These are phyloP conservation scores for Eurytemora carolleeae DNA, from an alignment of 1,140 invertebrate species.

Conservation along the genomic window DNA sequence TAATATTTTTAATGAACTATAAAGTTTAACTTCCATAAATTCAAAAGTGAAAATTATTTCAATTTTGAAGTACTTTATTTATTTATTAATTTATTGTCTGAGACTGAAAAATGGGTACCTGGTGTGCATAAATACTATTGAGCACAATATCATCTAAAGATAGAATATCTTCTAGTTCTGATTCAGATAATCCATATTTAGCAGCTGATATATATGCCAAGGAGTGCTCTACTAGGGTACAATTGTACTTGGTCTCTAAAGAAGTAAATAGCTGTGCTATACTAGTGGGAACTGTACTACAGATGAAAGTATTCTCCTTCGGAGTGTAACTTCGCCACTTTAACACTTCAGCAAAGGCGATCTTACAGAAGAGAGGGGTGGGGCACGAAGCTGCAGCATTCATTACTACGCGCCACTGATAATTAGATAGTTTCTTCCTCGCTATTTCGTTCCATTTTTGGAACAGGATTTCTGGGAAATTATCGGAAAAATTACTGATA, in stretches of 20 bases:
- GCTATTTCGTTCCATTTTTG: not conserved
- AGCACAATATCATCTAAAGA: slow-evolving; percentile 11
- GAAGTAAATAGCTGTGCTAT: too few relatives aligned
- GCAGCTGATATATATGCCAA: too few relatives aligned
- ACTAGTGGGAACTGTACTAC: too few relatives aligned
- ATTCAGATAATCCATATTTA: slow-evolving; percentile 7
- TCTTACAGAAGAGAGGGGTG: not conserved
- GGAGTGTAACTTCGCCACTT: too few relatives aligned
- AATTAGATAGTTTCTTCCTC: not conserved
- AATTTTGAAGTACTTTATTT: too few relatives aligned
- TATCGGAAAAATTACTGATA: not conserved
- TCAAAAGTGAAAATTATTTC: too few relatives aligned
- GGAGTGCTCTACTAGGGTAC: too few relatives aligned
- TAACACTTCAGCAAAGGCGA: too few relatives aligned
- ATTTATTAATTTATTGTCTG: too few relatives aligned
- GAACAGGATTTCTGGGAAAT: not conserved
- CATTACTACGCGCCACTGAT: not conserved
- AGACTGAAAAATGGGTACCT: too few relatives aligned
- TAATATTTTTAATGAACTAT: not conserved
- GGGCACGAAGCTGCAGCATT: not conserved
- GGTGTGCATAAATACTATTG: slow-evolving; percentile 1
- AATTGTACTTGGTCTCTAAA: too few relatives aligned
- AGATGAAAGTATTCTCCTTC: too few relatives aligned
- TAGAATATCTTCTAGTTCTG: slow-evolving; percentile 13
- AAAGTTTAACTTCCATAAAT: slow-evolving; percentile 1